These are phyloP conservation scores for Mobula hypostoma DNA, from an alignment of 2,113 vertebrate species.

Conservation along the genomic window DNA sequence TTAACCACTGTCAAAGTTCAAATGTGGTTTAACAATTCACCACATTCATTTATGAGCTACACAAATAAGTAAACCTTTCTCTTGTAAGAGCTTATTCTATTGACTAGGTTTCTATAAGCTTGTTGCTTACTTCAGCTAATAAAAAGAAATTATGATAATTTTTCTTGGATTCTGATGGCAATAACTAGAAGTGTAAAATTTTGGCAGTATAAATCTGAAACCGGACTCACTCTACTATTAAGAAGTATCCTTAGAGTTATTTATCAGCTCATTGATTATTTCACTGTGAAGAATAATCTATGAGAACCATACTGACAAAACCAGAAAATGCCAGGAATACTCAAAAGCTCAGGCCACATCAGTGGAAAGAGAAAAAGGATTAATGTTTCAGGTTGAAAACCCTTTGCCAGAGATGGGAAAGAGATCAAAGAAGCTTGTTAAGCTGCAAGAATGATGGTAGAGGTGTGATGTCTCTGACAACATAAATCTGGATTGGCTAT, in stretches of 20 bases:
- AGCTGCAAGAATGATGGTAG: no score
- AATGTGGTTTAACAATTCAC: constrained; percentile 16
- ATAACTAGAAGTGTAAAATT: background rate
- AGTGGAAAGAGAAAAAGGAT: no score
- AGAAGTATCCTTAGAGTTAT: background rate
- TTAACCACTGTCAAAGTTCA: background rate
- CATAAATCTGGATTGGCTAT: no score
- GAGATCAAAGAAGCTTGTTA: no score
- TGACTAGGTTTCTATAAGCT: background rate
- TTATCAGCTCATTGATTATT: background rate
- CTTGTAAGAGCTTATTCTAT: background rate
- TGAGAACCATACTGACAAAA: background rate
- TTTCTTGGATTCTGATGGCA: background rate
- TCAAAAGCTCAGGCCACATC: no score
- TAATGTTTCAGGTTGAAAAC: no score
- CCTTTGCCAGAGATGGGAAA: no score
- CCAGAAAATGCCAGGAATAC: no score
- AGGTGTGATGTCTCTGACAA: no score
- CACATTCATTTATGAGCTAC: background rate
- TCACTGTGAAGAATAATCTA: background rate
- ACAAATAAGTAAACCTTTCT: background rate
- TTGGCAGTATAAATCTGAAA: background rate
- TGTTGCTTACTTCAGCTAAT: background rate
- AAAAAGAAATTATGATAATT: background rate
- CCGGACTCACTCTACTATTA: background rate